These are phyloP conservation scores for Mormyrops attenuatus DNA, from an alignment of 2,797 vertebrate genomes.

Conservation along the genomic window DNA sequence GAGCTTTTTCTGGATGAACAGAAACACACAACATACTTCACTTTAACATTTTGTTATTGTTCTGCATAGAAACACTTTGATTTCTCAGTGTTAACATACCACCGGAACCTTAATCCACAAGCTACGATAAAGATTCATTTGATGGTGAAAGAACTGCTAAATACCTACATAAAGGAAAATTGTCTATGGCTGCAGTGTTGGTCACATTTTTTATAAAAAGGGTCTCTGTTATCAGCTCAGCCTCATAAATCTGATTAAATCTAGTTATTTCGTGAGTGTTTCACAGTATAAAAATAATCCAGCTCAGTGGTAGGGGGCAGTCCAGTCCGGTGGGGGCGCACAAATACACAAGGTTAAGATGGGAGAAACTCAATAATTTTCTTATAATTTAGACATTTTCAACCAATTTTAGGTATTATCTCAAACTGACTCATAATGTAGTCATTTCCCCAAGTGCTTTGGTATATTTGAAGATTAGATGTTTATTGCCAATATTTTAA, in stretches of 20 bases:
- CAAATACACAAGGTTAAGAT: background rate
- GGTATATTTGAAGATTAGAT: background rate
- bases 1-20: background rate
- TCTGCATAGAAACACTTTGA: background rate
- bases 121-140: background rate
- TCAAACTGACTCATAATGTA: background rate
- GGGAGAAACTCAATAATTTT: background rate
- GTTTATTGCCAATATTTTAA: background rate
- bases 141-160: background rate
- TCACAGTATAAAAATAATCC: background rate
- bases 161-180: background rate
- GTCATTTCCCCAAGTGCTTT: background rate
- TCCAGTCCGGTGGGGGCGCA: background rate
- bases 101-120: background rate
- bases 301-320: background rate
- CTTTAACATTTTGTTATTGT: background rate
- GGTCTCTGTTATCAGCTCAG: background rate
- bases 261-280: background rate
- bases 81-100: background rate
- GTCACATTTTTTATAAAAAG: background rate
- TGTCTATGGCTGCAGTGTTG: background rate
- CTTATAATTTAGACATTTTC: slow-evolving; percentile 27
- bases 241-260: background rate
- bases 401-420: slow-evolving; percentile 42
- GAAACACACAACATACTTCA: background rate